Evolutionary conservation across 2,797 vertebrate genomes (phyloP).

Genomic region (Crax fasciolata): DNA sequence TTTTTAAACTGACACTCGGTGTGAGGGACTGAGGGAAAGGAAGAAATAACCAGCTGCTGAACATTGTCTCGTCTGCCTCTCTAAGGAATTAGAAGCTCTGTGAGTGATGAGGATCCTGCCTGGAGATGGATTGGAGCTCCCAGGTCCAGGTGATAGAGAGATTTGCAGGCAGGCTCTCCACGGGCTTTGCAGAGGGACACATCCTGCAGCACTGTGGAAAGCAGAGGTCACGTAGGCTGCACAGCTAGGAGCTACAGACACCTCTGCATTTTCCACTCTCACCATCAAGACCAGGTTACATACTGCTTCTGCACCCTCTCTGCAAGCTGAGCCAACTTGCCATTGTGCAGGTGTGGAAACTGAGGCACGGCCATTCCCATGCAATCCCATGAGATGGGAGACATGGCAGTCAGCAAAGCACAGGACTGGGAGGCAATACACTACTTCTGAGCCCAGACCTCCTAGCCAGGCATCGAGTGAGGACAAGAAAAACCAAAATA

Average conservation of each 20-base stretch:
- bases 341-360: background rate
- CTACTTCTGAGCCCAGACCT: accelerated
- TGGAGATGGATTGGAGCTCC: background rate
- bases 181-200: background rate
- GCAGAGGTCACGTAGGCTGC: background rate
- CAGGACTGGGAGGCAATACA: background rate
- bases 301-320: background rate
- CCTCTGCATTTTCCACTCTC: background rate
- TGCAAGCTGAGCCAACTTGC: background rate
- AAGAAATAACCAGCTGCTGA: slow-evolving; percentile 71
- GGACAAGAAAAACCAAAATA: background rate
- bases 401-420: background rate
- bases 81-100: slow-evolving; percentile 42
- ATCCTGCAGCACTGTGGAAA: background rate
- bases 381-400: background rate
- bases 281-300: background rate
- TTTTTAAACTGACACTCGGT: slow-evolving; percentile 32
- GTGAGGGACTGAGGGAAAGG: slow-evolving; percentile 58
- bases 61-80: slow-evolving; percentile 42
- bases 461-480: background rate
- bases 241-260: background rate
- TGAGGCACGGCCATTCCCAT: background rate
- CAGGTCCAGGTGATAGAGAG: background rate
- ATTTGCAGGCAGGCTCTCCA: background rate
- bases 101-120: slow-evolving; percentile 29